Conservation (phyloP, 2,113 vertebrate species). For the Thryonomys swinderianus region DNA sequence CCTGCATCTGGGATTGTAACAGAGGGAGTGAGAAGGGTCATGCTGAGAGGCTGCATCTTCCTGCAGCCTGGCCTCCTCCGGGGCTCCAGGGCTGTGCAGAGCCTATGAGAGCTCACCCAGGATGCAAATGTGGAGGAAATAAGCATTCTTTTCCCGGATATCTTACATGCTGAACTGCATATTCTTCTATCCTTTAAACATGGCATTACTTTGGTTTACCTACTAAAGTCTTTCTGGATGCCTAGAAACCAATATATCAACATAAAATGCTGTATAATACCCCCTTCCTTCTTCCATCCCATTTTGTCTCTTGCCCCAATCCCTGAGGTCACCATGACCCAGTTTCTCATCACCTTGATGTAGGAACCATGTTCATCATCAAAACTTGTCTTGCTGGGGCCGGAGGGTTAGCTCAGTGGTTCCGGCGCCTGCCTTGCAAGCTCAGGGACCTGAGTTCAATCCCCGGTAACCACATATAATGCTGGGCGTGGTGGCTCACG, state of each 20-base stretch:
- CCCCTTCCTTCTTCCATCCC: not conserved
- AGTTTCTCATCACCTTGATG: conserved; percentile 88
- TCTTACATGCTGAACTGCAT: not conserved
- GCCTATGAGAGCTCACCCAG: not conserved
- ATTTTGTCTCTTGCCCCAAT: not conserved
- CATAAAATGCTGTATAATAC: not conserved
- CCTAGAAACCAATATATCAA: not conserved
- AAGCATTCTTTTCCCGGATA: not conserved
- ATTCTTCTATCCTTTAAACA: not conserved
- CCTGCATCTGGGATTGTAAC: not conserved
- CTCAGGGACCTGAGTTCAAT: too few species aligned
- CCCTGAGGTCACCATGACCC: not conserved
- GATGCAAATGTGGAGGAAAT: not conserved
- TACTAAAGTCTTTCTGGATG: not conserved
- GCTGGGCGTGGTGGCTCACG: too few species aligned
- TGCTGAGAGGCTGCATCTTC: not conserved
- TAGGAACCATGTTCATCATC: conserved; percentile 96
- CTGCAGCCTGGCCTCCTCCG: not conserved
- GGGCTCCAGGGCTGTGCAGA: not conserved
- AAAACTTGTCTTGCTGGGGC: conserved; percentile 92
- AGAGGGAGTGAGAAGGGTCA: not conserved
- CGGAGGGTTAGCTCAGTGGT: too few species aligned
- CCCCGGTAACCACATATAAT: too few species aligned
- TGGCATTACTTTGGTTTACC: not conserved
- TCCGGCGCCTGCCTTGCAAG: too few species aligned